Conservation (phyloP, 2,113 vertebrate species). For the Raja brachyura region DNA sequence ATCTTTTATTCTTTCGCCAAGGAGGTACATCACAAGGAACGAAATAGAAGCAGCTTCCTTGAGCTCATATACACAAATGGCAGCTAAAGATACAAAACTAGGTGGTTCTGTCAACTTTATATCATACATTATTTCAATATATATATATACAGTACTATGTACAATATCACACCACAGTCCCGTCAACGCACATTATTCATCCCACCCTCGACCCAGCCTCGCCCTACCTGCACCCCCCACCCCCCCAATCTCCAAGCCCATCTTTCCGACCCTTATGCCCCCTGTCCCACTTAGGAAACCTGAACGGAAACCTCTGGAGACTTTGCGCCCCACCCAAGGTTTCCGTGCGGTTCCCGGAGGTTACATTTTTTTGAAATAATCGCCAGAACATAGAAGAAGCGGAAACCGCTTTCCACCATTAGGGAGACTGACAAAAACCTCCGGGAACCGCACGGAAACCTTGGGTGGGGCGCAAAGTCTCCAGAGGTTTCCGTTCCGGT, state of each 20-base stretch:
- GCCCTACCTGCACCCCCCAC: not conserved
- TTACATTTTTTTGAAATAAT: no score
- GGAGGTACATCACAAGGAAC: not conserved
- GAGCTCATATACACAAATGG: constrained; percentile 23
- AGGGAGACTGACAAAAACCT: no score
- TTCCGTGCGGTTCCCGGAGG: no score
- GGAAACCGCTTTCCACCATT: no score
- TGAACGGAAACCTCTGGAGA: no score
- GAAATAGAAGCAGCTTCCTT: constrained; percentile 32
- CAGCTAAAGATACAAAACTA: constrained; percentile 35
- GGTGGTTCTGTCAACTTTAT: constrained; percentile 27
- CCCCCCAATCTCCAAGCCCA: constrained; percentile 27
- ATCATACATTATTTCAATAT: constrained; percentile 33
- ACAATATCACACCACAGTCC: constrained; percentile 22
- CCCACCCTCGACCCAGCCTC: not conserved
- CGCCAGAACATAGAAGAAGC: no score
- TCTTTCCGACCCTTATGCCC: not conserved
- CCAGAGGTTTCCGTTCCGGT: no score
- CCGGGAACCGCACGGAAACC: no score
- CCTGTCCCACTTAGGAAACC: no score
- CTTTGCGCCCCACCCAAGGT: no score
- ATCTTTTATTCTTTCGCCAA: constrained; percentile 12
- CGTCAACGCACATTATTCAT: not conserved
- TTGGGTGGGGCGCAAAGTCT: no score
- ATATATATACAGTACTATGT: constrained; percentile 22